phyloP scores from a whole-genome alignment of 2,797 vertebrate species.

The Chaenodraco wilsoni region DNA sequence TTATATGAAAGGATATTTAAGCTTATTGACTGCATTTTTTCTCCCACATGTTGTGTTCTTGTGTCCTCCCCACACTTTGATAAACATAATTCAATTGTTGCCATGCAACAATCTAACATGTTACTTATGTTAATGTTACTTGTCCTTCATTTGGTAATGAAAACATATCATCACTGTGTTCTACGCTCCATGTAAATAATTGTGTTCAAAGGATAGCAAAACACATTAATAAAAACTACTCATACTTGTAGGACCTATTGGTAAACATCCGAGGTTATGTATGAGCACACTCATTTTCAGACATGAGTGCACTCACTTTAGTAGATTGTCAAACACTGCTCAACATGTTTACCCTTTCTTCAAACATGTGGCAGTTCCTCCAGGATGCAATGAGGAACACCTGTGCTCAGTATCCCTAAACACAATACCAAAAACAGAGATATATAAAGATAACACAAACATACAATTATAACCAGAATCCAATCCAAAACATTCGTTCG shows the following conservation, averaged over 20 bases:
- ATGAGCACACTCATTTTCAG: not conserved
- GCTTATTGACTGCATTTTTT: no score
- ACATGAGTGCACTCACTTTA: not conserved
- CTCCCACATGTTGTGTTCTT: not conserved
- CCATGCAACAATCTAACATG: no score
- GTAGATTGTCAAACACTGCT: not conserved
- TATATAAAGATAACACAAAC: not conserved
- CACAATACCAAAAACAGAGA: not conserved
- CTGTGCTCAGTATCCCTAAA: constrained; percentile 13
- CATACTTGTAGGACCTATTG: not conserved
- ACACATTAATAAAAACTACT: not conserved
- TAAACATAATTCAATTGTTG: not conserved
- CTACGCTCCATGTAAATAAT: not conserved
- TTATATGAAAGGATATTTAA: no score
- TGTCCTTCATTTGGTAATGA: not conserved
- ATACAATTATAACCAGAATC: not conserved
- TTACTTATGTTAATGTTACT: no score
- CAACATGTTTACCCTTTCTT: not conserved
- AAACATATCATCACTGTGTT: not conserved
- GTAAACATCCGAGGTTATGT: not conserved
- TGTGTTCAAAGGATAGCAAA: not conserved
- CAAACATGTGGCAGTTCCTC: not conserved
- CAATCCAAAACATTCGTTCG: not conserved
- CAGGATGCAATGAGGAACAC: constrained; percentile 17
- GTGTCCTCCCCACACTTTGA: not conserved